Conservation (phyloP, 2,888 invertebrate genomes). For the Hypercompe scribonia region DNA sequence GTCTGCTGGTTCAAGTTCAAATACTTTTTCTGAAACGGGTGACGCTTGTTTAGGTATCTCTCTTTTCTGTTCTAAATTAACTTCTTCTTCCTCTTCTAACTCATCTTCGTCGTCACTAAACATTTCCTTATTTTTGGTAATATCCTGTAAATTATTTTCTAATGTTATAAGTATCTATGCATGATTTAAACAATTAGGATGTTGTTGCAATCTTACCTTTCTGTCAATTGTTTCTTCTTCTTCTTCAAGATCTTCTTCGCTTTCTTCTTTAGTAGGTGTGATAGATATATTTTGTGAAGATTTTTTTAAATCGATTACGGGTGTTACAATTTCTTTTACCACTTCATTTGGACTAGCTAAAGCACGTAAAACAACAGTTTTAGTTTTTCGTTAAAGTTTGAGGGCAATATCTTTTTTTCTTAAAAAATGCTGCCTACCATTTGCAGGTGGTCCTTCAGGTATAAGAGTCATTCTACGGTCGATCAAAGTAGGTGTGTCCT, state of each 20-base stretch:
- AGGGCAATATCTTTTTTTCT: slow-evolving; percentile 20
- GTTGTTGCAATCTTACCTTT: slow-evolving; percentile 51
- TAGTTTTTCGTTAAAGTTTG: slow-evolving; percentile 14
- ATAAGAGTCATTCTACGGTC: slow-evolving; percentile 81
- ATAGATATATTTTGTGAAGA: slow-evolving; percentile 53
- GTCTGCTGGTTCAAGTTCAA: slow-evolving; percentile 50
- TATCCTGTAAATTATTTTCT: slow-evolving; percentile 54
- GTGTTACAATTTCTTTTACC: slow-evolving; percentile 50
- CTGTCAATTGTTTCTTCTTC: slow-evolving; percentile 55
- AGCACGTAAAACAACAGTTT: slow-evolving; percentile 44
- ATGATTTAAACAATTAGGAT: slow-evolving; percentile 19
- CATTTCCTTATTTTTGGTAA: slow-evolving; percentile 65
- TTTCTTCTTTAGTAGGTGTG: slow-evolving; percentile 59
- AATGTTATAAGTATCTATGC: slow-evolving; percentile 21
- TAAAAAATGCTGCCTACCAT: slow-evolving; percentile 57
- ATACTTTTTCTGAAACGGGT: slow-evolving; percentile 32
- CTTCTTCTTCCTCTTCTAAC: slow-evolving; percentile 68
- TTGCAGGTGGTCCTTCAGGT: slow-evolving; percentile 61
- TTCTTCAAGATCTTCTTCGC: slow-evolving; percentile 62
- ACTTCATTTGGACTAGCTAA: slow-evolving; percentile 54
- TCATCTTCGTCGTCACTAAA: slow-evolving; percentile 75
- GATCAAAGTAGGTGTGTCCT: slow-evolving; percentile 68
- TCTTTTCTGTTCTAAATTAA: slow-evolving; percentile 62
- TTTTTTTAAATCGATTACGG: slow-evolving; percentile 52
- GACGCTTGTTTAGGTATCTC: slow-evolving; percentile 62